phyloP scores from a whole-genome alignment of 2,888 invertebrate genomes.

The Abrostola tripartita region DNA sequence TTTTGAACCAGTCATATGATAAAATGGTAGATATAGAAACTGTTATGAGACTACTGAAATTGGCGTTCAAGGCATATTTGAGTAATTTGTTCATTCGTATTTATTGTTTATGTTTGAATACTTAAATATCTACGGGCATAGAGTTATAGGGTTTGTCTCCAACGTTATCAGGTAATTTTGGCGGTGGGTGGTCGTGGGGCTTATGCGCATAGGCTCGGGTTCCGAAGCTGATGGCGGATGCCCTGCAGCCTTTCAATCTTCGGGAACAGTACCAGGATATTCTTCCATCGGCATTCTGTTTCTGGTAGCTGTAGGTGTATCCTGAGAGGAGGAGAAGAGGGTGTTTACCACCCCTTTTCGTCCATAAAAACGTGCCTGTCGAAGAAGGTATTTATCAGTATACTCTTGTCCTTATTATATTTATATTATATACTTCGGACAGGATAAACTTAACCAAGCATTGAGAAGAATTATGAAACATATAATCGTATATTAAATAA shows the following conservation, averaged over 20 bases:
- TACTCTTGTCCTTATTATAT: conserved; percentile 6
- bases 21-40: background rate
- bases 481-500: conserved; percentile 24
- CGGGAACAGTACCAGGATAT: conserved; percentile 84
- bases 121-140: conserved; percentile 23
- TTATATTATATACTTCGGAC: background rate
- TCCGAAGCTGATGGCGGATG: conserved; percentile 79
- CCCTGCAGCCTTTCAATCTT: conserved; percentile 80
- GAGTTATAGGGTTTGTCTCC: conserved; percentile 21
- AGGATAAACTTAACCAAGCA: conserved; percentile 1
- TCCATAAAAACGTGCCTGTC: conserved; percentile 81
- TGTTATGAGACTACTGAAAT: conserved; percentile 7
- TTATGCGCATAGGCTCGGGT: conserved; percentile 67
- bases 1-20: conserved; percentile 1
- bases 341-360: conserved; percentile 81
- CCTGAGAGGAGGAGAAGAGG: conserved; percentile 77
- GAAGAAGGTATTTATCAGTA: conserved; percentile 37
- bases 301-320: conserved; percentile 83
- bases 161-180: conserved; percentile 63
- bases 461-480: conserved; percentile 6
- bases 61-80: conserved; percentile 21
- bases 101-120: conserved; percentile 6
- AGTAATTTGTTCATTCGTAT: conserved; percentile 3
- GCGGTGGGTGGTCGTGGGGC: conserved; percentile 78
- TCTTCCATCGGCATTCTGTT: conserved; percentile 80